Evolutionary conservation across 2,797 vertebrate species (phyloP).

Genomic region (Gambusia yucatana): DNA sequence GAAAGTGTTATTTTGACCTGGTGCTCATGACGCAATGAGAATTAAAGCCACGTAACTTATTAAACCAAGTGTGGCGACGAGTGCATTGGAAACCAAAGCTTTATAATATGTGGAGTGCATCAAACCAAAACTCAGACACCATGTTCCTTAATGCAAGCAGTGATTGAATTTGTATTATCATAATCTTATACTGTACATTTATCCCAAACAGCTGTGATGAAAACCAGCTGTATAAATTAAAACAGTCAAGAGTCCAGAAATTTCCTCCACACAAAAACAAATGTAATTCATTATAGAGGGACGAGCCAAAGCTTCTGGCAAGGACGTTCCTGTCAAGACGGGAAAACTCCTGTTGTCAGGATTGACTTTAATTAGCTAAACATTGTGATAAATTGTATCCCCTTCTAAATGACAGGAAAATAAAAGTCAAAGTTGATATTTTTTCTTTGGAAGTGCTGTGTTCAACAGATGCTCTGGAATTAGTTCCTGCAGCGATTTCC

Average conservation of each 20-base stretch:
- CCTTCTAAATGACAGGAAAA: slow-evolving; percentile 14
- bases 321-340: not conserved
- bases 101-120: slow-evolving; percentile 9
- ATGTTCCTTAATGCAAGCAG: not conserved
- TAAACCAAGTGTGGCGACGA: slow-evolving; percentile 12
- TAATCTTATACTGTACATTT: slow-evolving; percentile 33
- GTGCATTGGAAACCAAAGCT: slow-evolving; percentile 11
- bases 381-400: not conserved
- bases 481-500: slow-evolving; percentile 10
- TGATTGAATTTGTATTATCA: slow-evolving; percentile 15
- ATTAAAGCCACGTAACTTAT: slow-evolving; percentile 36
- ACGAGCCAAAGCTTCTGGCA: not conserved
- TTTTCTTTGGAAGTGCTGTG: slow-evolving; percentile 2
- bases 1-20: slow-evolving; percentile 40
- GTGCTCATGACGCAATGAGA: slow-evolving; percentile 43
- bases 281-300: not conserved
- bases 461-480: slow-evolving; percentile 12
- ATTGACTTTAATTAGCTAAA: not conserved
- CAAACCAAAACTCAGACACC: slow-evolving; percentile 16
- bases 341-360: not conserved
- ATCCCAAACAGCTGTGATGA: slow-evolving; percentile 6
- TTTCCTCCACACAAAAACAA: not conserved
- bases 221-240: slow-evolving; percentile 1
- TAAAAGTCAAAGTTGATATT: slow-evolving; percentile 16
- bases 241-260: slow-evolving; percentile 17